Evolutionary conservation across 53 echinoderm and acorn worm genomes (phyloP).

Genomic region (Glandiceps talaboti): DNA sequence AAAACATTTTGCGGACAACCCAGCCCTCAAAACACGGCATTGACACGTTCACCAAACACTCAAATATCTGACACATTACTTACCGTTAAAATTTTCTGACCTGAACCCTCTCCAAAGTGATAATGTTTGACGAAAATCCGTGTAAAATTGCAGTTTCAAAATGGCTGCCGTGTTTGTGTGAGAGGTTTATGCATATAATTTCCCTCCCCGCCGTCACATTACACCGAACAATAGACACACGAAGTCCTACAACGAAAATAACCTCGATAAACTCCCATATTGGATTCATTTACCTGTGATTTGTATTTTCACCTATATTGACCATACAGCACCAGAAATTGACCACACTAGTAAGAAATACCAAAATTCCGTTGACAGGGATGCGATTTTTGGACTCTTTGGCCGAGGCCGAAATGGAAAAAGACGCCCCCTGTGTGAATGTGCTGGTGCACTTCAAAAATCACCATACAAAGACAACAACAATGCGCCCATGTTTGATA

Average conservation of each 20-base stretch:
- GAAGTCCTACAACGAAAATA: neutral
- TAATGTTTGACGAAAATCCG: conserved; percentile 14
- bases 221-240: neutral
- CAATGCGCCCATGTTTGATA: neutral
- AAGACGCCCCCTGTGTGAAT: neutral
- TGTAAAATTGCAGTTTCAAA: conserved; percentile 71
- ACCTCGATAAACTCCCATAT: neutral
- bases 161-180: conserved; percentile 97
- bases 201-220: neutral
- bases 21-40: neutral
- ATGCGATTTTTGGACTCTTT: neutral
- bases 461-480: neutral
- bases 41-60: neutral
- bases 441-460: neutral
- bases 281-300: neutral
- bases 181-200: conserved; percentile 77
- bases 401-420: neutral
- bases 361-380: neutral
- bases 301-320: neutral
- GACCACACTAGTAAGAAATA: neutral
- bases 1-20: neutral
- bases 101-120: conserved; percentile 23
- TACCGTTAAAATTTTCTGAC: conserved; percentile 33
- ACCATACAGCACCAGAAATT: neutral
- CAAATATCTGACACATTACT: conserved; percentile 17